A percentile compares a stretch with the other conserved stretches of the same genome.
These are phyloP conservation scores for Cantharis nigra DNA, from an alignment of 2,888 invertebrate species.

Conservation along the genomic window DNA sequence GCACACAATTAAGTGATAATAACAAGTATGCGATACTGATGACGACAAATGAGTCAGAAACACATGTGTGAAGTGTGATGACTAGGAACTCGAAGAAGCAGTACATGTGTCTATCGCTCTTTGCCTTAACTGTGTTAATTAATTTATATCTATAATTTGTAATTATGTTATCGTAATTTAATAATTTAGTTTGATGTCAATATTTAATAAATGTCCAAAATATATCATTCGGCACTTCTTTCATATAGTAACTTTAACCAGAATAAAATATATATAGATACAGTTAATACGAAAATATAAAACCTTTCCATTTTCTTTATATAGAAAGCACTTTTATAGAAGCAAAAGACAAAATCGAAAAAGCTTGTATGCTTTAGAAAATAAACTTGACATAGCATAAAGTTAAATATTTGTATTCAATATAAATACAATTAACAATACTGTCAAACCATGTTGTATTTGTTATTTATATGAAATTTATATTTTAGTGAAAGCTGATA, in stretches of 20 bases:
- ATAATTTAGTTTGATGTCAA: not conserved
- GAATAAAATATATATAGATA: not conserved
- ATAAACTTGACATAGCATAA: not conserved
- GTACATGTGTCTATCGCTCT: too few relatives aligned
- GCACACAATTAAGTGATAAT: too few relatives aligned
- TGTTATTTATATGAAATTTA: not conserved
- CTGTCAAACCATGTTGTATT: not conserved
- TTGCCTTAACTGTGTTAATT: too few relatives aligned
- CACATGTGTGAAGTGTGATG: too few relatives aligned
- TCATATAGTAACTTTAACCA: not conserved
- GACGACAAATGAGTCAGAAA: too few relatives aligned
- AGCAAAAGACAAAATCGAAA: not conserved
- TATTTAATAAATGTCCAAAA: not conserved
- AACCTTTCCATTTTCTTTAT: conserved; percentile 1
- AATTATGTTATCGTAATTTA: not conserved
- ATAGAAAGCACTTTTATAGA: not conserved
- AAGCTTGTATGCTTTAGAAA: not conserved
- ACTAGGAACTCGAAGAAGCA: too few relatives aligned
- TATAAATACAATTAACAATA: not conserved
- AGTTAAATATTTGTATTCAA: not conserved
- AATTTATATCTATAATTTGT: not conserved
- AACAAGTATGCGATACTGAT: too few relatives aligned
- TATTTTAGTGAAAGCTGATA: not conserved
- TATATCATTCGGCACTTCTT: not conserved
- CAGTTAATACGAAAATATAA: conserved; percentile 3